A percentile compares a stretch with the other conserved stretches of the same genome.
phyloP scores from a whole-genome alignment of 2,797 vertebrate species.

The Mus spretus region DNA sequence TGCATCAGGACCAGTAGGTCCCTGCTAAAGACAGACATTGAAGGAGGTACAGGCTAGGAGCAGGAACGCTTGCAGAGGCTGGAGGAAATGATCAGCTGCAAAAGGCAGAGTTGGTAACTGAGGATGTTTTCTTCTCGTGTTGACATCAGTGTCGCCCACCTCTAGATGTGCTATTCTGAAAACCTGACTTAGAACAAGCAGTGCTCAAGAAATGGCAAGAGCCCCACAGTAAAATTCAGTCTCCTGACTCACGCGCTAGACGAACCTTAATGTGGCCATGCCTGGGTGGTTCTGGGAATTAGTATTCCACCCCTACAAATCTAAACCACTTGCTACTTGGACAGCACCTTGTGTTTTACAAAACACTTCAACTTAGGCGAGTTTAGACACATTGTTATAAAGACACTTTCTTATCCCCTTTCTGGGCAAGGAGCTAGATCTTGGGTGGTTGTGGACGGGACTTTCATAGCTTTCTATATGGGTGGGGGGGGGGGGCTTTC shows the following conservation, averaged over 20 bases:
- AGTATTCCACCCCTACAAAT: neutral
- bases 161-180: neutral
- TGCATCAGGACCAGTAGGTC: neutral
- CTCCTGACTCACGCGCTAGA: neutral
- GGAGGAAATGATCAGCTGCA: neutral
- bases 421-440: neutral
- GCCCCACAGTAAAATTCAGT: neutral
- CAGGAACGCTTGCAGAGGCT: too few species aligned
- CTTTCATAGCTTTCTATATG: neutral
- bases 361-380: neutral
- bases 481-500: neutral
- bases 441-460: neutral
- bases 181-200: neutral
- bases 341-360: neutral
- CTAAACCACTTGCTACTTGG: slow-evolving; percentile 8
- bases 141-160: neutral
- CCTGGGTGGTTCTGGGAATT: slow-evolving; percentile 14
- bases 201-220: neutral
- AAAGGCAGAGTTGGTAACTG: neutral
- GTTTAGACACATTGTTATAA: neutral
- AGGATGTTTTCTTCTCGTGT: neutral
- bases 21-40: neutral
- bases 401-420: neutral
- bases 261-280: neutral
- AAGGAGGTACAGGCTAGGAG: neutral